Evolutionary conservation across 2,797 vertebrate species (phyloP), one percentile per base, ranked within the genome.

Genomic region (Streptopelia turtur): DNA sequence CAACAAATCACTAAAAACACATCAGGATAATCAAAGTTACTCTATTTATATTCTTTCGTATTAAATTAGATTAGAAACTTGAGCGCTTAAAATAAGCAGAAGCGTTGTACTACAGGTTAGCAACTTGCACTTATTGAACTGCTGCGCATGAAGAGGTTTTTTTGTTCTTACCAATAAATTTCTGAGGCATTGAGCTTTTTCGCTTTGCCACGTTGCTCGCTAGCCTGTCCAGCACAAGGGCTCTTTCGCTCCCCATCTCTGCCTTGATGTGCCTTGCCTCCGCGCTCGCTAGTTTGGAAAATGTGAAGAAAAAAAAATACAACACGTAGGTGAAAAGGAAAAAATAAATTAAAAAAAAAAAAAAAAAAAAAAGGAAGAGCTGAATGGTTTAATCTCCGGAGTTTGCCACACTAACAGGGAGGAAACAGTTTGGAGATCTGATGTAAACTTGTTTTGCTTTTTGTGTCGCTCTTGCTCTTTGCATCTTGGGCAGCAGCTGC

Each of bases 131-230:
- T 49, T 74, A 84, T 79, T 83, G 88, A 97, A 80, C 76, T 80
- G 87, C 90, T 75, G 95, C 83, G 93, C 61, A 92, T 74, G 92
- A 97, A 95, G 96, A 96, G 93, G 87, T 41, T 83, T 84, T 84
- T 95, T 84, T 83, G 81, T 95, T 98, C 98, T 99, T 99, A 99
- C 99, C 99, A 35, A 99, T 99, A 96, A 99, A 99, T 98, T 99
- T 99, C 97, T 99, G 99, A 52, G 99, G 99, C 99, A 99, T 99
- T 45, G 99, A 98, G 96, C 99, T 99, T 98, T 99, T 99, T 95
- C 99, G 97, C 93, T 99, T 99, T 97, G 99, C 99, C 69, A 99
- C 99, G 95, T 99, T 99, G 98, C 98, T 99, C n/a, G 99, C 99
- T 87, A 99, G 98, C 97, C 99, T 98, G 98, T 99, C 99, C 95